A percentile compares a stretch with the other conserved stretches of the same genome.
These are phyloP conservation scores for Spodoptera frugiperda DNA, from an alignment of 1,140 invertebrate genomes.

Conservation along the genomic window DNA sequence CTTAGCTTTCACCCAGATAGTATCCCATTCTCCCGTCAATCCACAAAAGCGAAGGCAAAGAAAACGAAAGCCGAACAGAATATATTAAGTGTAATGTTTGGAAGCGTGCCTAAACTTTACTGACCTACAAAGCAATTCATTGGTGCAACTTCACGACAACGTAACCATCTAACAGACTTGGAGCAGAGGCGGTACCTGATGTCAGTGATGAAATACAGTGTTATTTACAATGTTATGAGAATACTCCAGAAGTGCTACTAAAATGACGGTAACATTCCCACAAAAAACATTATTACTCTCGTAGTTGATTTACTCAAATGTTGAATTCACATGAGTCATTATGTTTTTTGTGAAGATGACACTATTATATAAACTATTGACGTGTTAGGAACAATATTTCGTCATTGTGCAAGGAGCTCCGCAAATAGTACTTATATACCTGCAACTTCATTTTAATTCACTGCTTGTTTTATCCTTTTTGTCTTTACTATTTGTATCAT, in stretches of 20 bases:
- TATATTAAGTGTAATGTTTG: conserved; percentile 60
- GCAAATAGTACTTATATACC: background rate
- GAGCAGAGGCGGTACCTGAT: conserved; percentile 66
- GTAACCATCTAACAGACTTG: conserved; percentile 83
- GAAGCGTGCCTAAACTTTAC: conserved; percentile 75
- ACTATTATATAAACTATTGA: background rate
- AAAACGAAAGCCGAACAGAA: conserved; percentile 52
- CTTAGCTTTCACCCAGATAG: background rate
- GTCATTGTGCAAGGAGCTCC: background rate
- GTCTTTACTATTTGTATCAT: no score
- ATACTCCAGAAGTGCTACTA: background rate
- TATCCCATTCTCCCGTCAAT: background rate
- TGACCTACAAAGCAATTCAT: conserved; percentile 83
- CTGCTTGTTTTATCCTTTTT: no score
- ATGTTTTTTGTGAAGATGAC: conserved; percentile 5
- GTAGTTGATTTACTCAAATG: background rate
- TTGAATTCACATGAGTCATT: conserved; percentile 5
- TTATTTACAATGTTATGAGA: conserved; percentile 15
- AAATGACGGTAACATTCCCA: background rate
- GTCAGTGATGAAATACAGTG: conserved; percentile 22
- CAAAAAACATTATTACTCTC: background rate
- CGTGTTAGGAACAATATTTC: background rate
- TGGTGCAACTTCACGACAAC: conserved; percentile 78
- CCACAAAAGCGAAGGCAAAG: conserved; percentile 50
- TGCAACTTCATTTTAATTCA: no score